Conservation (phyloP, 2,113 vertebrate genomes). For the Tetrax tetrax region DNA sequence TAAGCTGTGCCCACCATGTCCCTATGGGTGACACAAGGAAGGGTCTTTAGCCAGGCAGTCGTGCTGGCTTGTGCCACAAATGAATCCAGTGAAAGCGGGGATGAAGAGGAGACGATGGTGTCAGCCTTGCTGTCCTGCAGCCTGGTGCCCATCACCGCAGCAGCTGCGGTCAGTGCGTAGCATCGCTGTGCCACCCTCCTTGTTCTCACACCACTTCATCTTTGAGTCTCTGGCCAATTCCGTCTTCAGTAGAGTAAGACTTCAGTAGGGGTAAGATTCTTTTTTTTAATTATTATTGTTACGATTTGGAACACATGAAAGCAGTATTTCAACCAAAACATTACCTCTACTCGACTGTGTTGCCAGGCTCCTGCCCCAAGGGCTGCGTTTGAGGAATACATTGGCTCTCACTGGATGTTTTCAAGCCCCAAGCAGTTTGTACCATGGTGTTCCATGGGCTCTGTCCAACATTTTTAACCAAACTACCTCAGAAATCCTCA, state of each 20-base stretch:
- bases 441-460: rapidly evolving
- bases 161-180: background rate
- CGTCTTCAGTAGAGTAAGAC: background rate
- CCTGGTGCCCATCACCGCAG: background rate
- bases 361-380: background rate
- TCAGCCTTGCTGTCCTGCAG: background rate
- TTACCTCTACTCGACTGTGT: background rate
- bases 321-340: background rate
- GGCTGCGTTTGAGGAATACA: background rate
- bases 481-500: background rate
- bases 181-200: background rate
- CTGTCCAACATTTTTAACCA: background rate
- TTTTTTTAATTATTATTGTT: background rate
- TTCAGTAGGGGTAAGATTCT: background rate
- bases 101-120: background rate
- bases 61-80: background rate
- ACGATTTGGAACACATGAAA: background rate
- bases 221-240: background rate
- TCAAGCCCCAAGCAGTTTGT: background rate
- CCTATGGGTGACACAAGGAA: rapidly evolving
- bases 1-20: too few relatives aligned
- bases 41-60: background rate
- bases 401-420: background rate
- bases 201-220: background rate
- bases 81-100: background rate